Base-by-base conservation (phyloP, 2,888 invertebrate genomes). In the Biston stratarius region DNA sequence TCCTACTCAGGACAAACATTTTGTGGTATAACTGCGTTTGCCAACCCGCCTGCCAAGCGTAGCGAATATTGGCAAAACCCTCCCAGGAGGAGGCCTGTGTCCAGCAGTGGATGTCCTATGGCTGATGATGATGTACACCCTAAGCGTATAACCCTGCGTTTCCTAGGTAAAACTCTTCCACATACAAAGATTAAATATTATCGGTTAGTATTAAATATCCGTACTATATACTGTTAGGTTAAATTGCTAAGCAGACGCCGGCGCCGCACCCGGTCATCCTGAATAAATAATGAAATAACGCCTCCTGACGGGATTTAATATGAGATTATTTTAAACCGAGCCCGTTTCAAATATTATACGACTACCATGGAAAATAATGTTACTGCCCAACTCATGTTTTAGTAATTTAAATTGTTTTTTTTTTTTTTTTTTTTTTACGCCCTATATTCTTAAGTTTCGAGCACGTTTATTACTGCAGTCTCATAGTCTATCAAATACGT, bases 251-350 rank as follows among this genome's bases (percentile, higher is more conserved):
- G 55, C 55, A 47, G 53, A n/a, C 45, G 45, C 44, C 44, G 38
- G 52, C 49, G 62, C 52, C 65, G 59, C 58, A 34, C 56, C 65
- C 49, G 47, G 55, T 57, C 63, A 66, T 70, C 65, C 75, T 83
- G 83, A 85, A 87, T 87, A 85, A 86, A 80, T 85, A 83, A 84
- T 71, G 74, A 74, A 74, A 69, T 71, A 73, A 73, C 78, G 80
- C 83, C 81, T 77, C 73, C 64, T 78, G 81, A 78, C 76, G 71
- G 64, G 78, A 82, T 81, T 84, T 85, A 81, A 83, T 86, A 80
- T 70, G 69, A 77, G 79, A 85, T 86, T 83, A 82, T 74, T 77
- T 68, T 67, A 78, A 76, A 61, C 66, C 36, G 58, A n/a, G n/a
- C 51, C 61, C 33, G 10, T 34, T 24, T 65, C 51, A 61, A 61